Base-by-base conservation (phyloP, 2,113 vertebrate genomes). In the Falco punctatus region DNA sequence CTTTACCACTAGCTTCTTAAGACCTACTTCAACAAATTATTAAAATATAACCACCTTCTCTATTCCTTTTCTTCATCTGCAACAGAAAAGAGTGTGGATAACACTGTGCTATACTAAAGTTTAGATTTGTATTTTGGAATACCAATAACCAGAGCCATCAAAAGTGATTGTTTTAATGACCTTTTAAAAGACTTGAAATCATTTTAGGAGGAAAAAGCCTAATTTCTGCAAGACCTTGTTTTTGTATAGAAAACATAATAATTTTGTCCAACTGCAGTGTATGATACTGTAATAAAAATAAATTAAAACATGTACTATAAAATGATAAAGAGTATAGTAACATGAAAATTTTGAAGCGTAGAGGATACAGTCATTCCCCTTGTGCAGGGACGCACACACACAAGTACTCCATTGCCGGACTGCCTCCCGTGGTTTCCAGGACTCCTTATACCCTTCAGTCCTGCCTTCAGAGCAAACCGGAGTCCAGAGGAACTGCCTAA, bases 21-120 rank as follows among this genome's bases (percentile, higher is more conserved):
- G 69, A 91, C 30, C 52, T 82, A 59, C 58, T 93, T 40, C 71
- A 95, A 49, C 49, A 94, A 96, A 95, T 90, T 64, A 58, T 79
- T 79, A 88, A 95, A 91, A 57, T 72, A 79, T 24, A 85, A 79
- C 11, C 1, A 75, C 57, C 14, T 72, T 80, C 71, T 79, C 33
- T 58, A 18, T 75, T 84, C 38, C 13, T 94, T 86, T 91, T 71
- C 32, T 87, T 82, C 49, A 62, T 65, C 51, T 80, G 54, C 66
- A 93, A 5, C 33, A 71, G n/a, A 54, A 20, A 24, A 66, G n/a
- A 51, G 10, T 10, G 24, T 78, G 40, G 15, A 78, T 24, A 84
- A 66, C 10, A 61, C 7, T 62, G 3, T 11, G 32, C 27, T 73
- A 26, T 20, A 51, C 9, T 70, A 62, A 78, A 3, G 1, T 70